Conservation (phyloP, 2,113 vertebrate genomes). For the Cygnus buccinator region DNA sequence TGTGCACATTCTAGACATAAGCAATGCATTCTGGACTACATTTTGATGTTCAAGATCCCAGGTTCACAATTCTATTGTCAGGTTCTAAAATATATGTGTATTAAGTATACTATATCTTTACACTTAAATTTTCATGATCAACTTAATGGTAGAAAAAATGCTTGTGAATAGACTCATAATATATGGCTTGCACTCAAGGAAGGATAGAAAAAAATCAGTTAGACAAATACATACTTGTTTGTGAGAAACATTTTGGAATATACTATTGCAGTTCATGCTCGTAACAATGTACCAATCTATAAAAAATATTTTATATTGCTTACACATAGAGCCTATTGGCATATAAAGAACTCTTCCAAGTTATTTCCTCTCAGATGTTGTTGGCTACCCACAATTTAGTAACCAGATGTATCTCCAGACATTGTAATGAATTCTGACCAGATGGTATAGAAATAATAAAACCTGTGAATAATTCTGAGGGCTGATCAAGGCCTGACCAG, state of each 20-base stretch:
- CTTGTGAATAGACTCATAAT: background rate
- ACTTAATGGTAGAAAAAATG: background rate
- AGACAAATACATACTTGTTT: background rate
- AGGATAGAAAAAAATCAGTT: background rate
- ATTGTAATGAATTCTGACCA: background rate
- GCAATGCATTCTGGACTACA: background rate
- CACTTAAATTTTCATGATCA: background rate
- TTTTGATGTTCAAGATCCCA: background rate
- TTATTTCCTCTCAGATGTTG: background rate
- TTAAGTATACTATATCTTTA: background rate
- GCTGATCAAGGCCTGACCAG: background rate
- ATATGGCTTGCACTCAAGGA: background rate
- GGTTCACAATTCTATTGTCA: background rate
- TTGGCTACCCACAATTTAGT: background rate
- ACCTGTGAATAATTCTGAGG: background rate
- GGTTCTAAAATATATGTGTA: background rate
- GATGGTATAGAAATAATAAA: slow-evolving; percentile 37
- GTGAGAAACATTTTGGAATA: background rate
- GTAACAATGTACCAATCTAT: background rate
- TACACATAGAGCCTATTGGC: background rate
- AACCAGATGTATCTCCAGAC: background rate
- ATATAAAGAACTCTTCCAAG: background rate
- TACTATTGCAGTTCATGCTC: background rate
- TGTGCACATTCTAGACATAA: background rate
- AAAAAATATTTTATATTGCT: background rate